These are phyloP conservation scores for Steatornis caripensis DNA, from an alignment of 2,113 vertebrate genomes.

Conservation along the genomic window DNA sequence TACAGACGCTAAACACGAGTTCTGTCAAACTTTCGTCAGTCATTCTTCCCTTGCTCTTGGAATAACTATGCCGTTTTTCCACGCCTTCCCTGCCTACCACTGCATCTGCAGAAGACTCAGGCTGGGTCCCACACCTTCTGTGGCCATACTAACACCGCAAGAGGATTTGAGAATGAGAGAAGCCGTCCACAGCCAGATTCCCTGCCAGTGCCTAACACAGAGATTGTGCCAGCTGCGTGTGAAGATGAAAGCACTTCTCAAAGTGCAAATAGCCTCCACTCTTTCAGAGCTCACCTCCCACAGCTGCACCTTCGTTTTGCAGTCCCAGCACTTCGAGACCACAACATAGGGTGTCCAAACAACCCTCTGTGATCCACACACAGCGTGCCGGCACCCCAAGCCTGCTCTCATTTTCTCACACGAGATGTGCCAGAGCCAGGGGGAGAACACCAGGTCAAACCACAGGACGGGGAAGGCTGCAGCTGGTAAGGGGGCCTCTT, in stretches of 20 bases:
- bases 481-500: background rate
- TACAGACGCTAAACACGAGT: background rate
- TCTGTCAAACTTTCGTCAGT: background rate
- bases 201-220: background rate
- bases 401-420: background rate
- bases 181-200: background rate
- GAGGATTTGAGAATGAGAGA: background rate
- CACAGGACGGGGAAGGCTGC: accelerated
- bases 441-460: background rate
- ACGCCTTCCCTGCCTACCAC: background rate
- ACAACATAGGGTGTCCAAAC: background rate
- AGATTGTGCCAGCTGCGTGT: accelerated
- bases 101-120: background rate
- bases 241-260: background rate
- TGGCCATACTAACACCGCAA: background rate
- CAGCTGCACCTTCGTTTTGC: accelerated
- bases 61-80: background rate
- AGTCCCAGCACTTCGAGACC: background rate
- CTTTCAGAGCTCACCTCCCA: background rate
- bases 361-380: background rate
- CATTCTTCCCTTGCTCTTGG: background rate
- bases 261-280: background rate
- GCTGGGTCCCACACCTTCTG: background rate
- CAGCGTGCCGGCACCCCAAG: background rate
- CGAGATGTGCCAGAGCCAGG: background rate